Base-by-base conservation (phyloP, 2,888 invertebrate species). In the Nycteola revayana region DNA sequence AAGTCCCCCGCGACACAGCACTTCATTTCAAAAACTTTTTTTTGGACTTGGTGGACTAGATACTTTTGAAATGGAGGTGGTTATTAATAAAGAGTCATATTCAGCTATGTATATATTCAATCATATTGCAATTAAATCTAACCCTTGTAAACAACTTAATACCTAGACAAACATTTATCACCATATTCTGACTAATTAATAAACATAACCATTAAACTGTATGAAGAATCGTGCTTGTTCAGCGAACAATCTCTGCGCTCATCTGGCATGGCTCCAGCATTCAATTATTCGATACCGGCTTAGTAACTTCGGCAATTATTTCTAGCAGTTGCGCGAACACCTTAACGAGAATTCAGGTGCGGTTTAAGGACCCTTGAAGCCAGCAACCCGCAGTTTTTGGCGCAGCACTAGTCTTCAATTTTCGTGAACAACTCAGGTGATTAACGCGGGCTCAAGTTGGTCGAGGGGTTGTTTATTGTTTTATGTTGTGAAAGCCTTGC, bases 261-360 rank as follows among this genome's bases (percentile, higher is more conserved):
- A 37, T 69, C 66, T 81, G 82, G 86, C 83, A 43, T 37, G 50
- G 66, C 67, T 77, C 81, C 86, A 83, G 75, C 72, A 78, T 69
- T 79, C 84, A 83, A 83, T 85, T 84, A 85, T 80, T 43, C 69
- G 75, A 66, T 70, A 60, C 66, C 63, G 59, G 60, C 49, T 40
- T 35, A 38, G 47, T 63, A 73, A 77, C 76, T 84, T 76, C 66
- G 52, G 68, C 77, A 83, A 84, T 86, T 84, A 84, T 80, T 83
- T 71, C 75, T 79, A 75, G 21, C 21, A 21, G 77, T 75, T 77
- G 62, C 66, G 62, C 67, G 67, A 73, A 75, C 78, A 76, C 77
- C 79, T 79, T 82, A 79, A 80, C 79, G 77, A 80, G 67, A 62
- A 41, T 59, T 60, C 66, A 68, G 71, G 66, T 67, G 67, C 56